Conservation (phyloP, 1,140 invertebrate species). For the Drosophila fuyamai region DNA sequence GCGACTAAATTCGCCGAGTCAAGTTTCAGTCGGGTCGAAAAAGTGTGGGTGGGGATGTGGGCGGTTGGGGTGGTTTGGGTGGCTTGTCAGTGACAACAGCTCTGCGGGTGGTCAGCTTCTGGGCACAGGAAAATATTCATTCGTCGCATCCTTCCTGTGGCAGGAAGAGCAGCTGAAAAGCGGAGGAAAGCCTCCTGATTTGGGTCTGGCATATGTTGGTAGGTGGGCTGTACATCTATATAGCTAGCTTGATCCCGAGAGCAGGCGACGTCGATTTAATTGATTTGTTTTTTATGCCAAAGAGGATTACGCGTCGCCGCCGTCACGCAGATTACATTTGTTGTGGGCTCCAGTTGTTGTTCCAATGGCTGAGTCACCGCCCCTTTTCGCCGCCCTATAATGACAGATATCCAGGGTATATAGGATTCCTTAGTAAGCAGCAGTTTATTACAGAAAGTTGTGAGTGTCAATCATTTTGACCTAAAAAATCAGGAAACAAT, state of each 20-base stretch:
- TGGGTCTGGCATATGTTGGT: slow-evolving; percentile 50
- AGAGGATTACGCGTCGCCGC: slow-evolving; percentile 75
- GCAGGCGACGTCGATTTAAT: slow-evolving; percentile 72
- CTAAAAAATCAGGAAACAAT: too few relatives aligned
- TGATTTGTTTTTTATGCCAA: slow-evolving; percentile 85
- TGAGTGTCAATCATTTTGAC: too few relatives aligned
- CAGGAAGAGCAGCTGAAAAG: slow-evolving; percentile 28
- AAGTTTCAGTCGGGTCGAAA: slow-evolving; percentile 16
- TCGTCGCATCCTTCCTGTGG: slow-evolving; percentile 83
- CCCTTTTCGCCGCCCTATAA: not conserved
- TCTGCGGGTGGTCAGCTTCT: slow-evolving; percentile 56
- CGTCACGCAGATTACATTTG: slow-evolving; percentile 72
- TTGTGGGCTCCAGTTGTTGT: slow-evolving; percentile 37
- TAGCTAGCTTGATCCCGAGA: slow-evolving; percentile 19
- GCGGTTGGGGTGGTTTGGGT: slow-evolving; percentile 1
- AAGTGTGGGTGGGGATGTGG: not conserved
- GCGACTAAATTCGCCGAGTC: slow-evolving; percentile 54
- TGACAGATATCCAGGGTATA: not conserved
- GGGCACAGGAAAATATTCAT: slow-evolving; percentile 80
- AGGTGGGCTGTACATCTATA: slow-evolving; percentile 2
- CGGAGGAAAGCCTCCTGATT: slow-evolving; percentile 52
- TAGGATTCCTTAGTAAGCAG: too few relatives aligned
- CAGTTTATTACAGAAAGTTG: too few relatives aligned
- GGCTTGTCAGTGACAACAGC: slow-evolving; percentile 63
- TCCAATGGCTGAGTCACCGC: slow-evolving; percentile 33